Evolutionary conservation across 2,113 vertebrate genomes (phyloP).

Genomic region (Callipepla squamata): DNA sequence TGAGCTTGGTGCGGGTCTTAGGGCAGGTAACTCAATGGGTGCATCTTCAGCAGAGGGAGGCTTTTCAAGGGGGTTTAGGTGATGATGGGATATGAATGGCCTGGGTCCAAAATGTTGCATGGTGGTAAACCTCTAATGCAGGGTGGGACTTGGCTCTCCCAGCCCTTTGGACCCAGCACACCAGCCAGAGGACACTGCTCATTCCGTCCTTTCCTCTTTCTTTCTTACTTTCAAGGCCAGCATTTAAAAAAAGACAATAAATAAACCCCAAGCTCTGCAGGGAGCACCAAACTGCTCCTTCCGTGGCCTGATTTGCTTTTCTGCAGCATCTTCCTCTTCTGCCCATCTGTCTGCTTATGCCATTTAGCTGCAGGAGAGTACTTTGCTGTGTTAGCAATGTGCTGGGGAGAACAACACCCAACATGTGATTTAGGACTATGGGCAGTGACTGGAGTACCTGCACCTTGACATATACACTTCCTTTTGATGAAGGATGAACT

Average conservation of each 20-base stretch:
- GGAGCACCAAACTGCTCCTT: not conserved
- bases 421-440: not conserved
- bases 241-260: not conserved
- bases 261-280: not conserved
- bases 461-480: not conserved
- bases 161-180: fast-evolving
- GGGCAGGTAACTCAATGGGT: not conserved
- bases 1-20: fast-evolving
- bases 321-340: not conserved
- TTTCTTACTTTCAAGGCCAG: not conserved
- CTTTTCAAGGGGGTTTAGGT: not conserved
- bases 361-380: not conserved
- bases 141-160: no score
- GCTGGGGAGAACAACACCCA: not conserved
- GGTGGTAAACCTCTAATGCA: not conserved
- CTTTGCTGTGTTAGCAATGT: not conserved
- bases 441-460: not conserved
- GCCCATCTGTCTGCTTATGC: constrained; percentile 3
- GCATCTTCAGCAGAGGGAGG: not conserved
- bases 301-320: not conserved
- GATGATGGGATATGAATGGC: not conserved
- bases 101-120: fast-evolving
- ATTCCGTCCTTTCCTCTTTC: not conserved
- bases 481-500: not conserved
- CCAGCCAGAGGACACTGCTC: not conserved